Base-by-base conservation (phyloP, 1,140 invertebrate species). In the Ceratina japonica region DNA sequence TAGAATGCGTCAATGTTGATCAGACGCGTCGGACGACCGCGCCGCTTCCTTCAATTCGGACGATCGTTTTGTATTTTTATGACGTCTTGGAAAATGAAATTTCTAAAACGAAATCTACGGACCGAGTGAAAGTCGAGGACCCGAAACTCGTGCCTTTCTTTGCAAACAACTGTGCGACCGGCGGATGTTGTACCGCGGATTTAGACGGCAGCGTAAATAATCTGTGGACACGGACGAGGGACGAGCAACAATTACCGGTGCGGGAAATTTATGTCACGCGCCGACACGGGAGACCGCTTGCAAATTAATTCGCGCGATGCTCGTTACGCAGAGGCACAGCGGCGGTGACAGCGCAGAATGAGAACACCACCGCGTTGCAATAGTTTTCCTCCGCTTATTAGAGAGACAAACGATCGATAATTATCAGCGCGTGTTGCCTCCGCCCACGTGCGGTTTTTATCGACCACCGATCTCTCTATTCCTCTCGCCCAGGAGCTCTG, bases 331-430 rank as follows among this genome's bases (percentile, higher is more conserved):
- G 22, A 5, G n/a, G 15, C 27, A n/a, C 22, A 18, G 22, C 3
- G n/a, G 15, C 27, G 27, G 15, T 18, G 24, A 52, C 12, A 15
- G 4, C 22, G n/a, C 18, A 75, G 37, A 44, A 68, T 64, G 65
- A 13, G 56, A 69, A 51, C 68, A 15, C 15, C 10, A 1, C 70
- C 51, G 56, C 75, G 54, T 31, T 31, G 27, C 27, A 31, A 70
- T 70, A 61, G 64, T 37, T 76, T 10, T 64, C 37, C n/a, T 58
- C 37, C 37, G 59, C 24, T 81, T 78, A 66, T 77, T 65, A 81
- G 24, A n/a, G 61, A 59, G 75, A 81, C 44, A 73, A 78, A 78
- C 61, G 74, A 44, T 72, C 68, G 75, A 72, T 72, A 54, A 72
- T 72, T 72, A 72, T 52, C 37, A 63, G 31, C 75, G 75, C 75